Evolutionary conservation across 1,140 invertebrate genomes (phyloP).

Genomic region (Ips typographus): DNA sequence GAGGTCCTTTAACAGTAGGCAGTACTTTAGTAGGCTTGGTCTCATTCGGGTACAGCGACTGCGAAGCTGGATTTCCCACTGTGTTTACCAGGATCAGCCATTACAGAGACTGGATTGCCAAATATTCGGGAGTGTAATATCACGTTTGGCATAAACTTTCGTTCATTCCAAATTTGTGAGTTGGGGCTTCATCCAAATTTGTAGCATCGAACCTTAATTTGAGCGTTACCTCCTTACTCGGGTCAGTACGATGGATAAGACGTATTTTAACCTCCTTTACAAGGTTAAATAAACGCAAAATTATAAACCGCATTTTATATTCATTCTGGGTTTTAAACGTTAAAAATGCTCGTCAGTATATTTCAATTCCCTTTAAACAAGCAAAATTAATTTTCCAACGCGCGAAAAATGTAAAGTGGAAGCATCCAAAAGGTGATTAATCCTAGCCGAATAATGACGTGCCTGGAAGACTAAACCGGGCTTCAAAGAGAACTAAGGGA

Average conservation of each 20-base stretch:
- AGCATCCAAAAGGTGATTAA: background rate
- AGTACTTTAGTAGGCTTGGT: conserved; percentile 23
- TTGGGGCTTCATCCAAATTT: too few species aligned
- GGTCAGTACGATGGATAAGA: too few species aligned
- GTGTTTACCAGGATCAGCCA: conserved; percentile 30
- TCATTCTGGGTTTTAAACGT: too few species aligned
- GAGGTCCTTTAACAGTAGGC: conserved; percentile 72
- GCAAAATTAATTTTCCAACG: too few species aligned
- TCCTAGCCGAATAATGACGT: background rate
- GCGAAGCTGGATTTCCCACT: conserved; percentile 17
- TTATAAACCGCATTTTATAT: too few species aligned
- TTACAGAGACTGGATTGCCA: conserved; percentile 25
- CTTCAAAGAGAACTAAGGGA: background rate
- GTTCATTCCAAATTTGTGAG: background rate
- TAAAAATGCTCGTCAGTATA: too few species aligned
- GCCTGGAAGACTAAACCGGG: background rate
- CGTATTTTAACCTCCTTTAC: too few species aligned
- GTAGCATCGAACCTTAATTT: too few species aligned
- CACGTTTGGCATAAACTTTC: background rate
- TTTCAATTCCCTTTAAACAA: too few species aligned
- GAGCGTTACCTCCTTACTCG: too few species aligned
- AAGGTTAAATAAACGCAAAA: too few species aligned
- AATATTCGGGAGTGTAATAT: conserved; percentile 23
- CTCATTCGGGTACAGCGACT: conserved; percentile 18
- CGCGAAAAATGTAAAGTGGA: too few species aligned